Evolutionary conservation across 1,140 invertebrate genomes (phyloP).

Genomic region (Drosophila carrolli): DNA sequence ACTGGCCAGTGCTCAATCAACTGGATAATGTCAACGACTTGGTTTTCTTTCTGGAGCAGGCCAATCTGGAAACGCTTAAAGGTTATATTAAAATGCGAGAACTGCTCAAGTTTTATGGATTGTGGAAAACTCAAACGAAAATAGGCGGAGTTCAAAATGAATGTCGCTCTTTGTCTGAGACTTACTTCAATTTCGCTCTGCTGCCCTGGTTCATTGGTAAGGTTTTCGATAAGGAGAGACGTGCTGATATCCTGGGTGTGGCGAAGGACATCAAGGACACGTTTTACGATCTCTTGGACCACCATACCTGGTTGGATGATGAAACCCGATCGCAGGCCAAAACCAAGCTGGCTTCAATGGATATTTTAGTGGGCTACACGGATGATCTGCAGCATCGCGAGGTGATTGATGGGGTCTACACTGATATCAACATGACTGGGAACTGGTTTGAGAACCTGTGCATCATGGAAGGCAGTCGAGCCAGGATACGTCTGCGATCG

Average conservation of each 20-base stretch:
- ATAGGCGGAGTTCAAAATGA: slow-evolving; percentile 21
- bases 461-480: slow-evolving; percentile 55
- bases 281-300: slow-evolving; percentile 67
- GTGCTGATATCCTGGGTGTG: slow-evolving; percentile 62
- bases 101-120: slow-evolving; percentile 62
- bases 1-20: slow-evolving; percentile 65
- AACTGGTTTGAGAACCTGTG: slow-evolving; percentile 66
- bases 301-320: slow-evolving; percentile 74
- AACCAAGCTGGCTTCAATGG: slow-evolving; percentile 73
- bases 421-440: slow-evolving; percentile 46
- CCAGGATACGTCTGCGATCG: slow-evolving; percentile 49
- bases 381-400: slow-evolving; percentile 70
- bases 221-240: slow-evolving; percentile 59
- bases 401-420: slow-evolving; percentile 60
- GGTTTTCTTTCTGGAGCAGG: slow-evolving; percentile 57
- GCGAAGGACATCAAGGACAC: slow-evolving; percentile 65
- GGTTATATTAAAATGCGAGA: slow-evolving; percentile 56
- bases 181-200: slow-evolving; percentile 70
- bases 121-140: slow-evolving; percentile 57
- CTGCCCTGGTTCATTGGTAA: slow-evolving; percentile 75
- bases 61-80: slow-evolving; percentile 23
- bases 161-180: slow-evolving; percentile 62
- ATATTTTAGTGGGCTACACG: slow-evolving; percentile 71
- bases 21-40: slow-evolving; percentile 54
- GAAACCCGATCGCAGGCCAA: slow-evolving; percentile 69